phyloP scores from a whole-genome alignment of 1,140 invertebrate genomes.

The Scaptodrosophila lebanonensis region DNA sequence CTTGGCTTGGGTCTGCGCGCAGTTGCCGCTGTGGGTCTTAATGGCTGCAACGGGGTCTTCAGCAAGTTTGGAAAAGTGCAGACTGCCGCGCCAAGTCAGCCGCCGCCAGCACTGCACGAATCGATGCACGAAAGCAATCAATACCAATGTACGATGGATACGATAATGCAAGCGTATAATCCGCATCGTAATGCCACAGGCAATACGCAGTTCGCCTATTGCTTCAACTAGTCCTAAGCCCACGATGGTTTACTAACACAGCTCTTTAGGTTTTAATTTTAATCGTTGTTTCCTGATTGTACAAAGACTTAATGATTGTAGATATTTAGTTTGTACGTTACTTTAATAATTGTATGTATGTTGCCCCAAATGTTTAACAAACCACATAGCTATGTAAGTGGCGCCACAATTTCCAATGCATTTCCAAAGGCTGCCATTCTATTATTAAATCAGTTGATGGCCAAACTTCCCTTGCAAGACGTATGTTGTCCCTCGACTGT shows the following conservation, averaged over 20 bases:
- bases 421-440: slow-evolving; percentile 2
- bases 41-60: slow-evolving; percentile 33
- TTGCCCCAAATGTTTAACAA: slow-evolving; percentile 37
- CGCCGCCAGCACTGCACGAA: slow-evolving; percentile 15
- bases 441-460: not conserved
- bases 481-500: slow-evolving; percentile 22
- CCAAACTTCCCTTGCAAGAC: slow-evolving; percentile 30
- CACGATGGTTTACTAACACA: no score
- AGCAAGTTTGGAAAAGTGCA: slow-evolving; percentile 52
- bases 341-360: slow-evolving; percentile 34
- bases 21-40: slow-evolving; percentile 26
- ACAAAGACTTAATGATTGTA: slow-evolving; percentile 64
- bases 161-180: slow-evolving; percentile 76
- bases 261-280: not conserved
- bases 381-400: slow-evolving; percentile 12
- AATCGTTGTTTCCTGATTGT: slow-evolving; percentile 65
- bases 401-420: slow-evolving; percentile 16
- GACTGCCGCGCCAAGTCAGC: slow-evolving; percentile 16
- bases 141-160: slow-evolving; percentile 75
- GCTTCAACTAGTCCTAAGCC: slow-evolving; percentile 47
- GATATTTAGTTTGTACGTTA: slow-evolving; percentile 37
- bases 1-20: slow-evolving; percentile 34
- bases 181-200: slow-evolving; percentile 61
- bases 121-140: slow-evolving; percentile 46
- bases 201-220: slow-evolving; percentile 64